Conservation (phyloP, 1,140 invertebrate genomes). For the Eumaeus atala region DNA sequence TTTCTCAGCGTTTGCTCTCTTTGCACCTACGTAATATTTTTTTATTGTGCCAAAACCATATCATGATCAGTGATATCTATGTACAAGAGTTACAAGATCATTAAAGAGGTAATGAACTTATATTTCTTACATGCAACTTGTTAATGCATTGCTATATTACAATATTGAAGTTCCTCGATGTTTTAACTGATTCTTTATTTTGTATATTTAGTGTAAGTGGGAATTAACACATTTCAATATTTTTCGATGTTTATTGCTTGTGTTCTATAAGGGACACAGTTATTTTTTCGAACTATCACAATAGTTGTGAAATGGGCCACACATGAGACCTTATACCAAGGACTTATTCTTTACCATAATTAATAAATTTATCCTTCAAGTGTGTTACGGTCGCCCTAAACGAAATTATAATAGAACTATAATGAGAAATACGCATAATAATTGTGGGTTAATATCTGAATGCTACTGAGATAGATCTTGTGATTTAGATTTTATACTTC, state of each 20-base stretch:
- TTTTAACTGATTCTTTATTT: slow-evolving; percentile 29
- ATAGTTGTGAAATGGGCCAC: slow-evolving; percentile 49
- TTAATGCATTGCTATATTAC: slow-evolving; percentile 35
- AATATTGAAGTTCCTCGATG: slow-evolving; percentile 27
- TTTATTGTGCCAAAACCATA: slow-evolving; percentile 68
- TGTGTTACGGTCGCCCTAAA: slow-evolving; percentile 38
- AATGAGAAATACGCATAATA: slow-evolving; percentile 24
- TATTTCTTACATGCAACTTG: slow-evolving; percentile 24
- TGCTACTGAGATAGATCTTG: slow-evolving; percentile 65
- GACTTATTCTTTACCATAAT: too few relatives aligned
- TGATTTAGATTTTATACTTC: slow-evolving; percentile 74
- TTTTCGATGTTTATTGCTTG: slow-evolving; percentile 58
- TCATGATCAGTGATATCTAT: slow-evolving; percentile 52
- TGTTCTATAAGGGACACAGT: slow-evolving; percentile 30
- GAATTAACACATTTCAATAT: slow-evolving; percentile 53
- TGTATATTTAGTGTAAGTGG: slow-evolving; percentile 42
- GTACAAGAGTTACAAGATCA: slow-evolving; percentile 33
- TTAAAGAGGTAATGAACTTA: slow-evolving; percentile 27
- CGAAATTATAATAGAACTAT: slow-evolving; percentile 21
- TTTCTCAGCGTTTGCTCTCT: slow-evolving; percentile 33
- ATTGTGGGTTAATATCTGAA: slow-evolving; percentile 51
- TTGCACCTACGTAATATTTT: slow-evolving; percentile 29
- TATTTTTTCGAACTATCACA: slow-evolving; percentile 51
- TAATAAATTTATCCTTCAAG: slow-evolving; percentile 25
- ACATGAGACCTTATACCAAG: slow-evolving; percentile 28